Conservation (phyloP, 1,140 invertebrate species). For the Teleopsis dalmanni region DNA sequence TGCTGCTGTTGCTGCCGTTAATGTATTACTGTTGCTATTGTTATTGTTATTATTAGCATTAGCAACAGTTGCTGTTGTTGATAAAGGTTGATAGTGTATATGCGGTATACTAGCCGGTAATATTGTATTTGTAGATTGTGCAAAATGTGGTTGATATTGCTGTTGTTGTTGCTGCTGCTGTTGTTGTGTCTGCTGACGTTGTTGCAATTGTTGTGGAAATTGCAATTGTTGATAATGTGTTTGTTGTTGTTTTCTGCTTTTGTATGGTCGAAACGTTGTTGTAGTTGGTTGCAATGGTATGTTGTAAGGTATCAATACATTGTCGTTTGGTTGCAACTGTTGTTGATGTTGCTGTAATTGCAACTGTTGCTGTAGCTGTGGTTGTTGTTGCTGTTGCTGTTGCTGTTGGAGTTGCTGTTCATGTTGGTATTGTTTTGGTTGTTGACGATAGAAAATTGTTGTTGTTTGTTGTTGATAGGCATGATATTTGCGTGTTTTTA, state of each 20-base stretch:
- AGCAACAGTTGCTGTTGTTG: conserved; percentile 15
- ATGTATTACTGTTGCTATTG: conserved; percentile 15
- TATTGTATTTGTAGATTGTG: conserved; percentile 5
- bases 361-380: conserved; percentile 8
- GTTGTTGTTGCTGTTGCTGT: conserved; percentile 15
- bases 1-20: conserved; percentile 1
- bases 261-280: background rate
- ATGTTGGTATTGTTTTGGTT: conserved; percentile 3
- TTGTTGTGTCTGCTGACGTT: too few relatives aligned
- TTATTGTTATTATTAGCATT: conserved; percentile 29
- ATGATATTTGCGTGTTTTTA: conserved; percentile 14
- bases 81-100: conserved; percentile 22
- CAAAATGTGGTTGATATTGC: conserved; percentile 8
- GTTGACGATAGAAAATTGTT: conserved; percentile 34
- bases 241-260: background rate
- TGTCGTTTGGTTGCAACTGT: conserved; percentile 3
- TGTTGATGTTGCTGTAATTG: conserved; percentile 17
- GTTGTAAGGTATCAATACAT: background rate
- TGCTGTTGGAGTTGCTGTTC: conserved; percentile 17
- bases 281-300: too few relatives aligned
- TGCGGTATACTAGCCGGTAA: conserved; percentile 24
- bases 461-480: conserved; percentile 33
- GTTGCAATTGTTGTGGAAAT: conserved; percentile 3
- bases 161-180: conserved; percentile 1
- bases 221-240: conserved; percentile 15